Conservation (phyloP, 2,888 invertebrate species). For the Seladonia tumulorum region DNA sequence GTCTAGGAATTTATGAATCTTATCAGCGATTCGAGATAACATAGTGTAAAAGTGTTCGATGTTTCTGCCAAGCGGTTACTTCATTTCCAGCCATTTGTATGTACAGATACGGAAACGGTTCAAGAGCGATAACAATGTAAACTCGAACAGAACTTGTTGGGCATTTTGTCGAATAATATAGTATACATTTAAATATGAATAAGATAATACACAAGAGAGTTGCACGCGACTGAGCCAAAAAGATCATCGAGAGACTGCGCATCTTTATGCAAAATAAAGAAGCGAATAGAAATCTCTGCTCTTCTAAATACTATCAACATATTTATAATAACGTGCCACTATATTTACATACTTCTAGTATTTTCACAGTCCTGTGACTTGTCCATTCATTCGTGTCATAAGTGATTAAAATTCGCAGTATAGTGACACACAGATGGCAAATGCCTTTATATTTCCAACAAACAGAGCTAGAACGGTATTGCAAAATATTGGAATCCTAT, state of each 20-base stretch:
- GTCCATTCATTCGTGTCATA: too few relatives aligned
- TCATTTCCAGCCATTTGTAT: neutral
- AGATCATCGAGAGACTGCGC: too few relatives aligned
- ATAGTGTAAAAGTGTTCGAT: neutral
- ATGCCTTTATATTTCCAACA: neutral
- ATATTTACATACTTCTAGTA: neutral
- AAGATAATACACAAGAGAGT: too few relatives aligned
- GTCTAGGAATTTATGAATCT: neutral
- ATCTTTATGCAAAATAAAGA: too few relatives aligned
- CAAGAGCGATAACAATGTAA: neutral
- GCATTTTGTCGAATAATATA: neutral
- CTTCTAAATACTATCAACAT: neutral
- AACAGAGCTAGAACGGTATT: neutral
- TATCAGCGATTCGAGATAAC: neutral
- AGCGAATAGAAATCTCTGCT: too few relatives aligned
- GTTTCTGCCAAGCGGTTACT: neutral
- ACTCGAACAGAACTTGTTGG: neutral
- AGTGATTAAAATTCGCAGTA: neutral
- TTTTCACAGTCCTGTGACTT: neutral
- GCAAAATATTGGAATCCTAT: neutral
- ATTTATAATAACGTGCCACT: neutral
- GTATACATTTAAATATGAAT: too few relatives aligned
- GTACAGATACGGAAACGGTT: neutral
- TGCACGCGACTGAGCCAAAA: too few relatives aligned
- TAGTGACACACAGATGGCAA: neutral